Evolutionary conservation across 2,113 vertebrate genomes (phyloP).

Genomic region (Epinephelus cyanopodus): DNA sequence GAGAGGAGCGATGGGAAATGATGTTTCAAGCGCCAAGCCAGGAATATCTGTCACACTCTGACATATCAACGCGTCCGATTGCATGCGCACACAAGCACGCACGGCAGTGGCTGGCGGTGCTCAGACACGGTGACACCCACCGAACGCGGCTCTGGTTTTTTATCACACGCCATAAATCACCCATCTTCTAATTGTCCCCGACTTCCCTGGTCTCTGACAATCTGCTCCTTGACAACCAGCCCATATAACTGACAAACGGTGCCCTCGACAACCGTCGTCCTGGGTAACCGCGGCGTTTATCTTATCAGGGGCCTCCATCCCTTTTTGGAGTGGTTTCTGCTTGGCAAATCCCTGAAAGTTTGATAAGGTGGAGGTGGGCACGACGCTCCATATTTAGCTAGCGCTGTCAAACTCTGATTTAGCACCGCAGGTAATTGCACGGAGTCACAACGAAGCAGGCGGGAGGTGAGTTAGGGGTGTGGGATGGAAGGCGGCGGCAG

Average conservation of each 20-base stretch:
- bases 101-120: constrained; percentile 24
- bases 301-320: constrained; percentile 61
- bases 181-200: constrained; percentile 73
- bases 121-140: constrained; percentile 31
- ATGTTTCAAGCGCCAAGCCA: constrained; percentile 57
- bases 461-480: constrained; percentile 44
- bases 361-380: constrained; percentile 68
- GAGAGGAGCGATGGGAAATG: constrained; percentile 67
- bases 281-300: constrained; percentile 60
- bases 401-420: constrained; percentile 71
- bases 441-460: constrained; percentile 55
- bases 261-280: constrained; percentile 57
- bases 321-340: constrained; percentile 45
- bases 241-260: constrained; percentile 76
- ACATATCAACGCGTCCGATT: constrained; percentile 54
- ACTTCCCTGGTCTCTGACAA: constrained; percentile 74
- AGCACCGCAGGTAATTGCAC: constrained; percentile 74
- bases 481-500: not conserved
- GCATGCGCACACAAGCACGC: constrained; percentile 48
- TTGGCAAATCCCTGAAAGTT: constrained; percentile 64
- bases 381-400: constrained; percentile 71
- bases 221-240: constrained; percentile 76
- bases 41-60: constrained; percentile 69
- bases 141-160: constrained; percentile 3
- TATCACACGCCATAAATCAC: constrained; percentile 68